Conservation (phyloP, 2,113 vertebrate genomes). For the Mirza zaza region DNA sequence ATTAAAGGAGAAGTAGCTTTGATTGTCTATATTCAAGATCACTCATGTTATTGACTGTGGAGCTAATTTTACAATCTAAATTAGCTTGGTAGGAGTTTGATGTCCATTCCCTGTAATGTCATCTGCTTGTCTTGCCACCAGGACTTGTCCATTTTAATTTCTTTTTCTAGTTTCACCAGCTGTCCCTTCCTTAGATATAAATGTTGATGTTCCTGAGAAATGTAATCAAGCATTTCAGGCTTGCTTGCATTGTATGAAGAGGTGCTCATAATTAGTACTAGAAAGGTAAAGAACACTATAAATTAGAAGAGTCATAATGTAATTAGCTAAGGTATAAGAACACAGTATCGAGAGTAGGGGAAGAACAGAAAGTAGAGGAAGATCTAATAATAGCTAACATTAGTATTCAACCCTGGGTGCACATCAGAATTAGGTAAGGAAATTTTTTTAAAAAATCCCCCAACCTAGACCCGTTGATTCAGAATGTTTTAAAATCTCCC, state of each 20-base stretch:
- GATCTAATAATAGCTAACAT: neutral
- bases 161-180: neutral
- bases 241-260: conserved; percentile 29
- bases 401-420: neutral
- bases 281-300: neutral
- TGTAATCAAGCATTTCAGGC: neutral
- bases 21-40: conserved; percentile 36
- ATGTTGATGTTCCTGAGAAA: conserved; percentile 33
- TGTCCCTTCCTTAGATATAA: neutral
- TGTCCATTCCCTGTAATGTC: neutral
- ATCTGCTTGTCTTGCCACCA: neutral
- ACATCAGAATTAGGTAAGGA: neutral
- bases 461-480: neutral
- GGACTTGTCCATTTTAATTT: neutral
- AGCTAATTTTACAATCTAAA: neutral
- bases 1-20: conserved; percentile 66
- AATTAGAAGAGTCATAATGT: neutral
- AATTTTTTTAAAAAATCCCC: neutral
- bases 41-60: neutral
- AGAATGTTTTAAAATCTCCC: neutral
- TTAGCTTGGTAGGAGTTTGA: neutral
- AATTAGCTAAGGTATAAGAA: neutral
- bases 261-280: neutral
- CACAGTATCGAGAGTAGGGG: neutral
- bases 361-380: neutral